phyloP scores from a whole-genome alignment of 2,113 vertebrate genomes.

The Myocastor coypus region DNA sequence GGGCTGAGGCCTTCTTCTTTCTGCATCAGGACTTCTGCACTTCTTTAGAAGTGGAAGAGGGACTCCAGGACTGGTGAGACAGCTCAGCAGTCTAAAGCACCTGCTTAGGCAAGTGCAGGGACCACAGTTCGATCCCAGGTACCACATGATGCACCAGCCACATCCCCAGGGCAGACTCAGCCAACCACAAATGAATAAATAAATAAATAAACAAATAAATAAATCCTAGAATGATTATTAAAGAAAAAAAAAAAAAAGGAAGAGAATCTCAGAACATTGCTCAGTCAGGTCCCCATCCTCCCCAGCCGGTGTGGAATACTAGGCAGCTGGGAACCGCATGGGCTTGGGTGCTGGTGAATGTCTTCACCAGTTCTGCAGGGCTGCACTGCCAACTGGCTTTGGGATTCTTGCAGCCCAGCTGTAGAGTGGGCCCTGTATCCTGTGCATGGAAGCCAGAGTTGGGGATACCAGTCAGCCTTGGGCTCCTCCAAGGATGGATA shows the following conservation, averaged over 20 bases:
- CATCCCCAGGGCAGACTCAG: too few species aligned
- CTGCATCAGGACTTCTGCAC: neutral
- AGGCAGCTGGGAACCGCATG: too few species aligned
- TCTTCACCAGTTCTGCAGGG: neutral
- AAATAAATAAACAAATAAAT: too few species aligned
- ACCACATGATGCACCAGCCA: too few species aligned
- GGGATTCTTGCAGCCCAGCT: neutral
- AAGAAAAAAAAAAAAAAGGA: too few species aligned
- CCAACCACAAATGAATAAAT: too few species aligned
- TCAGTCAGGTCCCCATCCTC: too few species aligned
- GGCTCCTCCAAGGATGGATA: neutral
- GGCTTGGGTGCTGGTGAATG: accelerated
- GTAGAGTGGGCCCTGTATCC: neutral
- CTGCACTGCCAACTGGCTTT: neutral
- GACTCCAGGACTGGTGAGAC: too few species aligned
- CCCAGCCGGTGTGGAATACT: neutral
- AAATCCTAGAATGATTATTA: too few species aligned
- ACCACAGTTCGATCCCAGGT: too few species aligned
- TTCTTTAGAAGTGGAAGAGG: neutral
- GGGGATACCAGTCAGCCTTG: neutral
- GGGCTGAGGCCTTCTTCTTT: neutral
- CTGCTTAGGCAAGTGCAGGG: too few species aligned
- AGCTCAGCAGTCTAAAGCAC: too few species aligned
- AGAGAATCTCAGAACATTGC: neutral
- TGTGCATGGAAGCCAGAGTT: neutral